Evolutionary conservation across 2,113 vertebrate species (phyloP).

Genomic region (Pao palembangensis): DNA sequence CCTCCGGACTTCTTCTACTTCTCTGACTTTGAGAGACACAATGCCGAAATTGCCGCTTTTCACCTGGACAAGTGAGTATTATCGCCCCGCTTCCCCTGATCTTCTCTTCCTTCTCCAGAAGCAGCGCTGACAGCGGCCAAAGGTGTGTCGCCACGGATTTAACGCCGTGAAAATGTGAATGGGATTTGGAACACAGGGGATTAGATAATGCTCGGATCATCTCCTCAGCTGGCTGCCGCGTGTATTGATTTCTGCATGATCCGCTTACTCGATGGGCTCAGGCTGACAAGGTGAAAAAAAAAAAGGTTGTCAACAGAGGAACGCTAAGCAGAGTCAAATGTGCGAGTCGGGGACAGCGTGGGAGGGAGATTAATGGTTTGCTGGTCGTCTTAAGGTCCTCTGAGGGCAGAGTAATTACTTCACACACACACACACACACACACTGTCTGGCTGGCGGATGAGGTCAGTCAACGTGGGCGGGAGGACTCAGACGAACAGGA

Average conservation of each 20-base stretch:
- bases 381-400: conserved; percentile 4
- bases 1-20: conserved; percentile 99
- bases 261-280: conserved; percentile 30
- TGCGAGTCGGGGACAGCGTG: conserved; percentile 8
- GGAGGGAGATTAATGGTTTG: conserved; percentile 23
- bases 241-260: conserved; percentile 47
- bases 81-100: no score
- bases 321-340: not conserved
- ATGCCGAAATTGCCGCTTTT: conserved; percentile 95
- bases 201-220: conserved; percentile 51
- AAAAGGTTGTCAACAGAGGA: conserved; percentile 11
- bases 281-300: conserved; percentile 10
- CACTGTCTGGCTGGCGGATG: not conserved
- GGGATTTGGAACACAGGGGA: conserved; percentile 47
- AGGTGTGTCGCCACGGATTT: conserved; percentile 24
- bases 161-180: conserved; percentile 32
- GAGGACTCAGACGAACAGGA: conserved; percentile 29
- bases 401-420: conserved; percentile 13
- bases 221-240: conserved; percentile 32
- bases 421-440: conserved; percentile 23
- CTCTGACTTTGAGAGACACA: conserved; percentile 97
- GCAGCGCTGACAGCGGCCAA: not conserved
- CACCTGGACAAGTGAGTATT: conserved; percentile 89
- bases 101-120: no score
- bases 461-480: conserved; percentile 23